These are phyloP conservation scores for Eulimnadia texana DNA, from an alignment of 1,140 invertebrate genomes.

Conservation along the genomic window DNA sequence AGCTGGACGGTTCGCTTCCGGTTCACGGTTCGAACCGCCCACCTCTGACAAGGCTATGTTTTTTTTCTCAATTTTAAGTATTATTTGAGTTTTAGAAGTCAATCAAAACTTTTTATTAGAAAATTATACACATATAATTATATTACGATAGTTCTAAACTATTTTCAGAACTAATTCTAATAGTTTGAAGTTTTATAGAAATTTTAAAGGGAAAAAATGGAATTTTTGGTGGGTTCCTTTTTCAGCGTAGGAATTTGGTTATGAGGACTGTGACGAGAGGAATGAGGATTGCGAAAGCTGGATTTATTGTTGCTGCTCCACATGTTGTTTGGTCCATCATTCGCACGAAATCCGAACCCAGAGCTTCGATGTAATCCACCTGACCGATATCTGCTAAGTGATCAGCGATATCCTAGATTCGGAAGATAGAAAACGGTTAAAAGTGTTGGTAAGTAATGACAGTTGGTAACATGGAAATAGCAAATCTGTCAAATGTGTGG, in stretches of 20 bases:
- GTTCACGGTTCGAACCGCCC: neutral
- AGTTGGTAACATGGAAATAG: too few relatives aligned
- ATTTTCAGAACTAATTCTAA: too few relatives aligned
- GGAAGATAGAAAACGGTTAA: neutral
- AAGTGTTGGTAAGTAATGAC: neutral
- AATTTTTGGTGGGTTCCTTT: too few relatives aligned
- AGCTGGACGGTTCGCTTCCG: too few relatives aligned
- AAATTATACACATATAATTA: too few relatives aligned
- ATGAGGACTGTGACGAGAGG: neutral
- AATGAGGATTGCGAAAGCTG: neutral
- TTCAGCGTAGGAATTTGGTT: neutral
- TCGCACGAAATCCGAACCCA: conserved; percentile 12
- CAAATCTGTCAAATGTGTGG: neutral
- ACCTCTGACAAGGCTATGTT: neutral
- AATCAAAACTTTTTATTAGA: too few relatives aligned
- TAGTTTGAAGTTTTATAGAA: too few relatives aligned
- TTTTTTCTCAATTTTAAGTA: conserved; percentile 1
- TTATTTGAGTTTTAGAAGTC: too few relatives aligned
- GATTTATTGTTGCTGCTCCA: neutral
- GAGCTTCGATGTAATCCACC: conserved; percentile 11
- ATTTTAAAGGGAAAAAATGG: too few relatives aligned
- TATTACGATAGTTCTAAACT: too few relatives aligned
- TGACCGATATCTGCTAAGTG: conserved; percentile 7
- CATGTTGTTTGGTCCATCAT: conserved; percentile 14
- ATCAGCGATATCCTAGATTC: conserved; percentile 9